These are phyloP conservation scores for Pandemis cinnamomeana DNA, from an alignment of 2,888 invertebrate genomes.

Conservation along the genomic window DNA sequence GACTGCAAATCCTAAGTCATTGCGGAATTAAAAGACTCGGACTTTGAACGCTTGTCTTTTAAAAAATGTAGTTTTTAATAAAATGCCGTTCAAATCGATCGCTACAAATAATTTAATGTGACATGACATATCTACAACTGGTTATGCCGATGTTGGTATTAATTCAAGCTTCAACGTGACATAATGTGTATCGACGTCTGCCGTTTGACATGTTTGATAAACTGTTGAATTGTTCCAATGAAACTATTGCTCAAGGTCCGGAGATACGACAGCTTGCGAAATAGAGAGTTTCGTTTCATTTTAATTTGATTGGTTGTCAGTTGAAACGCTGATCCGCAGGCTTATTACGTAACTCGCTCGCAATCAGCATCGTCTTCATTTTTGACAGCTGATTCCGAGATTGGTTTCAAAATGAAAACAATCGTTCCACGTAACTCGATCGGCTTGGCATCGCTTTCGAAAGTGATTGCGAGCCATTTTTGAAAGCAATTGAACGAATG, in stretches of 20 bases:
- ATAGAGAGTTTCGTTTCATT: slow-evolving; percentile 25
- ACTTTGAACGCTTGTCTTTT: neutral
- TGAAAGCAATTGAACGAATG: no score
- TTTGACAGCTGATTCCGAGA: no score
- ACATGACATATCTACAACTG: slow-evolving; percentile 27
- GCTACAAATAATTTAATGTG: neutral
- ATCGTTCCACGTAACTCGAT: no score
- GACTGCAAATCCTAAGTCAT: neutral
- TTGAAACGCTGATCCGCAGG: slow-evolving; percentile 30
- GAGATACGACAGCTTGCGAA: slow-evolving; percentile 5
- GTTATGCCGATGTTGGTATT: slow-evolving; percentile 21
- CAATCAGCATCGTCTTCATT: no score
- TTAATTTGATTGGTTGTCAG: slow-evolving; percentile 22
- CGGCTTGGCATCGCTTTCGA: no score
- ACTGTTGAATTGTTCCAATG: slow-evolving; percentile 8
- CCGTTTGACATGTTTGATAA: slow-evolving; percentile 11
- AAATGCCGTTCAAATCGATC: neutral
- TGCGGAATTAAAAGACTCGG: neutral
- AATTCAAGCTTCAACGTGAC: slow-evolving; percentile 27
- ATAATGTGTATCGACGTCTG: slow-evolving; percentile 22
- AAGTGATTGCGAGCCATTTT: no score
- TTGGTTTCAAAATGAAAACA: no score
- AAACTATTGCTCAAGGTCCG: slow-evolving; percentile 26
- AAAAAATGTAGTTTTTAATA: neutral
- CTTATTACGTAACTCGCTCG: no score